Evolutionary conservation across 2,797 vertebrate genomes (phyloP), one percentile per base, ranked within the genome.

Genomic region (Valencia hispanica): DNA sequence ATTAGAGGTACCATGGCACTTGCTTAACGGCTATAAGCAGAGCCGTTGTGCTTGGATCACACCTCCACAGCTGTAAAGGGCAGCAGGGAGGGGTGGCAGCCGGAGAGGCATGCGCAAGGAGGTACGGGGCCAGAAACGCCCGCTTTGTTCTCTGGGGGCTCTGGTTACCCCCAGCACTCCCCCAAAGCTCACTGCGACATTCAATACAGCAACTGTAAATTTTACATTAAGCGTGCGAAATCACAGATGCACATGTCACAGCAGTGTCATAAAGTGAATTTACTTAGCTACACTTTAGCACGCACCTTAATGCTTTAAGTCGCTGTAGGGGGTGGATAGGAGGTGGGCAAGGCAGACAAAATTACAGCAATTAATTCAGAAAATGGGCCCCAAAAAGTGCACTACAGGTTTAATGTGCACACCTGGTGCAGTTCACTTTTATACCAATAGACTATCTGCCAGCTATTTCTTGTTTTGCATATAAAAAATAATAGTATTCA

Each of bases 211-310:
- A 94, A 95, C 95, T 95, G 95, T 92, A 94, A 92, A 97, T 96
- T 95, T 91, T 93, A 96, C 95, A 94, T 95, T 95, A 96, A 96
- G 94, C 91, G 95, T 95, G 92, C 93, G 95, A 96, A 97, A 97
- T 97, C 95, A 94, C 96, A 96, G 96, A 95, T 96, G 84, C 96
- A 96, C 95, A 96, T 95, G 96, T 95, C 92, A 91, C 93, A 95
- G 91, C 90, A 93, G 89, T 88, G 91, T 96, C 92, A 84, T 96
- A 95, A 96, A 94, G 90, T 91, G 94, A 93, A 95, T 95, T 94
- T 95, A 95, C 95, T 92, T 94, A 93, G 92, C 93, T 91, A 91
- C 89, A 90, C 91, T 89, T 90, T 80, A 91, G 90, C 92, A 95
- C 91, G 89, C 89, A 92, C 91, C 88, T 93, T 78, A 81, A 86